Conservation (phyloP, 2,113 vertebrate species). For the Vulpes lagopus region DNA sequence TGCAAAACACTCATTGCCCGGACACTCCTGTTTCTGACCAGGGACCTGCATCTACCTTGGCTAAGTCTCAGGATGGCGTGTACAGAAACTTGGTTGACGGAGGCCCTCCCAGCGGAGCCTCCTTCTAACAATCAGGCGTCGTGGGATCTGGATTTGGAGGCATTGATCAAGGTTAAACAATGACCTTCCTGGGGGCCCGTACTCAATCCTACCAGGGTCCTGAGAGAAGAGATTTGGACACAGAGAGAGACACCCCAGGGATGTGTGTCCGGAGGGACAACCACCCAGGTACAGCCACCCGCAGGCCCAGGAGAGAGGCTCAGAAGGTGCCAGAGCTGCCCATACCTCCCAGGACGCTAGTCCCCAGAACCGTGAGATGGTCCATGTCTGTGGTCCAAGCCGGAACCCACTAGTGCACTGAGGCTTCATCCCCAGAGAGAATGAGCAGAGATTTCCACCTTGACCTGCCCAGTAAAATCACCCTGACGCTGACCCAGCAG, state of each 20-base stretch:
- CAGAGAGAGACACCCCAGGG: neutral
- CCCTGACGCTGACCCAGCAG: rapidly evolving
- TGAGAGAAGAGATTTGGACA: neutral
- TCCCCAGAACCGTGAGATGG: no score
- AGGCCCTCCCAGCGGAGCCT: neutral
- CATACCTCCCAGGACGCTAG: neutral
- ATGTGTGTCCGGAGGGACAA: neutral
- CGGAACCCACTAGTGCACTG: neutral
- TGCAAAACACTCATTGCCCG: neutral
- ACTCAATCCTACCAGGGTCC: rapidly evolving
- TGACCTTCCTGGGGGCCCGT: neutral
- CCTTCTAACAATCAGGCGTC: neutral
- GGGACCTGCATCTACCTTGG: no score
- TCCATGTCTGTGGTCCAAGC: no score
- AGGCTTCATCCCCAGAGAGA: neutral
- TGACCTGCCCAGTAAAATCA: no score
- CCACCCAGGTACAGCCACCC: rapidly evolving
- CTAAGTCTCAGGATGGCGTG: rapidly evolving
- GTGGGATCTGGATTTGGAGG: neutral
- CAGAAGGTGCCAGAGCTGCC: rapidly evolving
- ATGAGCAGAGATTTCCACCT: no score
- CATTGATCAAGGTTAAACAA: neutral
- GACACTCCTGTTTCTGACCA: neutral
- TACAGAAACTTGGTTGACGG: neutral
- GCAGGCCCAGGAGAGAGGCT: neutral